phyloP scores from a whole-genome alignment of 2,113 vertebrate genomes.

The Bostrychus sinensis region DNA sequence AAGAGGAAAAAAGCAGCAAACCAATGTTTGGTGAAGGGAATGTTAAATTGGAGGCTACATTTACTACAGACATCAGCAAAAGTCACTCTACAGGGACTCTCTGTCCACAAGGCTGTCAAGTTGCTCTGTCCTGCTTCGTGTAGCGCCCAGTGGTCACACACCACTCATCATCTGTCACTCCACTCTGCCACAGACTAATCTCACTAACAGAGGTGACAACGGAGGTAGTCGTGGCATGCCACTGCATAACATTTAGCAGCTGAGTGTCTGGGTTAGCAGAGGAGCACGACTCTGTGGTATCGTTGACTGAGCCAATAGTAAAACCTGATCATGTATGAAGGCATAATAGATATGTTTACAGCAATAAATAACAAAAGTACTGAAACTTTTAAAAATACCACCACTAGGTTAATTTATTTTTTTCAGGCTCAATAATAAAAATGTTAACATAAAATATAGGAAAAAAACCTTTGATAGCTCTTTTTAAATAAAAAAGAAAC shows the following conservation, averaged over 20 bases:
- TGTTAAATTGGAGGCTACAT: slow-evolving; percentile 68
- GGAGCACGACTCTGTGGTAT: slow-evolving; percentile 53
- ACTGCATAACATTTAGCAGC: slow-evolving; percentile 45
- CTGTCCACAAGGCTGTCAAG: slow-evolving; percentile 23
- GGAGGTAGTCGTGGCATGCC: slow-evolving; percentile 57
- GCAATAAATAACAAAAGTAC: not conserved
- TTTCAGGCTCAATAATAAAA: no score
- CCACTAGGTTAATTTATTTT: no score
- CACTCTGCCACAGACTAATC: slow-evolving; percentile 52
- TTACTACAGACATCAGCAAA: slow-evolving; percentile 71
- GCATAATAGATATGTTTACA: not conserved
- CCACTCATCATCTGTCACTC: slow-evolving; percentile 60
- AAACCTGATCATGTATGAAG: slow-evolving; percentile 8
- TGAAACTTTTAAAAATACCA: no score
- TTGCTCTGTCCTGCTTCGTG: slow-evolving; percentile 25
- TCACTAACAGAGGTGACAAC: slow-evolving; percentile 64
- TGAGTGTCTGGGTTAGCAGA: slow-evolving; percentile 51
- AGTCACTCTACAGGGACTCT: slow-evolving; percentile 34
- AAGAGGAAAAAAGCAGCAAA: slow-evolving; percentile 57
- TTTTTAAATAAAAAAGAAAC: not conserved
- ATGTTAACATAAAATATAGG: no score
- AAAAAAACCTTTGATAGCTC: no score
- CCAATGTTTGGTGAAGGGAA: slow-evolving; percentile 68
- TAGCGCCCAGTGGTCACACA: slow-evolving; percentile 52
- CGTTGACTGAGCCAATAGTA: slow-evolving; percentile 36